Conservation (phyloP, 2,797 vertebrate genomes). For the Apogon hyalosoma region DNA sequence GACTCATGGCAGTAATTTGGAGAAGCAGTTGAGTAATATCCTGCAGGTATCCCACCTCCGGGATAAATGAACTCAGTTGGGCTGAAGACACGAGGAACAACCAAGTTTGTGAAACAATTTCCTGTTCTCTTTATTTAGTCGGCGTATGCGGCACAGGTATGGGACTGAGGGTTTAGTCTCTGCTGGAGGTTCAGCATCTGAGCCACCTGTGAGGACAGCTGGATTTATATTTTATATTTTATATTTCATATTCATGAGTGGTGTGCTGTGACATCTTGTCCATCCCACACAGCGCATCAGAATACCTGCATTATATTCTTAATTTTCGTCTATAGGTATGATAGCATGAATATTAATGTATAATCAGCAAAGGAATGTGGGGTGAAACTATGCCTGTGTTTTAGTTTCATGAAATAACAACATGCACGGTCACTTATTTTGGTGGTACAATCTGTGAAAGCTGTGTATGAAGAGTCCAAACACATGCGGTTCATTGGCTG, state of each 20-base stretch:
- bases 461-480: conserved; percentile 1
- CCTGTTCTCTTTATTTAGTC: conserved; percentile 48
- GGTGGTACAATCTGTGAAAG: conserved; percentile 1
- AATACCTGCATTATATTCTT: conserved; percentile 51
- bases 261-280: conserved; percentile 31
- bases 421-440: neutral
- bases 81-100: conserved; percentile 37
- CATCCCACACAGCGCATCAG: conserved; percentile 42
- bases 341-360: conserved; percentile 46
- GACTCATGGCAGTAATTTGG: conserved; percentile 17
- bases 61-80: conserved; percentile 47
- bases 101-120: conserved; percentile 36
- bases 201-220: conserved; percentile 23
- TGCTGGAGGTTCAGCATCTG: neutral
- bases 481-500: neutral
- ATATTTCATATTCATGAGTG: conserved; percentile 12
- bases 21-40: conserved; percentile 8
- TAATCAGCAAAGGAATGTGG: neutral
- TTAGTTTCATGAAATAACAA: neutral
- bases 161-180: conserved; percentile 6
- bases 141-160: conserved; percentile 25
- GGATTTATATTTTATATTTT: conserved; percentile 17
- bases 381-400: no score
- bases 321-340: conserved; percentile 35
- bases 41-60: conserved; percentile 33